phyloP scores from a whole-genome alignment of 1,140 invertebrate genomes.

The Drepana arcuata region DNA sequence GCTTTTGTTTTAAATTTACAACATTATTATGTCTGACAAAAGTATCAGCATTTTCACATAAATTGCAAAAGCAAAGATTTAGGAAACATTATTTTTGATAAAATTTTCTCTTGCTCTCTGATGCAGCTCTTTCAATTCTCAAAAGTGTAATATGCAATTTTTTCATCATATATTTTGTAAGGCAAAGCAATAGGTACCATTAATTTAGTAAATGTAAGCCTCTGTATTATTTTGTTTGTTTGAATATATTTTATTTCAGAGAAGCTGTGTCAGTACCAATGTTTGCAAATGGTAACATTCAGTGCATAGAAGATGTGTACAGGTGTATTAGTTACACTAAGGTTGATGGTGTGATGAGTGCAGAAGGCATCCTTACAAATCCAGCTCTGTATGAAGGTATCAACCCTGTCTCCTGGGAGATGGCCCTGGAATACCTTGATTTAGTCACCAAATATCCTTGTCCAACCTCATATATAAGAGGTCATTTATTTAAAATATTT shows the following conservation, averaged over 20 bases:
- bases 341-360: constrained; percentile 91
- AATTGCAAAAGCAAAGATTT: too few species aligned
- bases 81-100: too few species aligned
- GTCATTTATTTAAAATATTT: constrained; percentile 97
- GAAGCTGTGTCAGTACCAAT: constrained; percentile 92
- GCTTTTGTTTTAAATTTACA: too few species aligned
- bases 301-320: constrained; percentile 90
- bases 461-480: constrained; percentile 90
- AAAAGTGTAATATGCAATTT: too few species aligned
- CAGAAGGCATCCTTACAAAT: constrained; percentile 97
- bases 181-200: too few species aligned
- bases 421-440: constrained; percentile 92
- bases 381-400: constrained; percentile 88
- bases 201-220: too few species aligned
- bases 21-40: too few species aligned
- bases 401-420: constrained; percentile 88
- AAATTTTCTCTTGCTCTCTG: too few species aligned
- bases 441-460: constrained; percentile 89
- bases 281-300: constrained; percentile 98
- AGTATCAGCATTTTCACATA: too few species aligned
- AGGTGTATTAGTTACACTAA: constrained; percentile 90
- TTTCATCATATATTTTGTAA: too few species aligned
- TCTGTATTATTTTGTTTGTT: constrained; percentile 1
- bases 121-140: too few species aligned
- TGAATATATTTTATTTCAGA: constrained; percentile 67